Conservation (phyloP, 35 echinoderm and acorn worm genomes). For the Eucidaris tribuloides region DNA sequence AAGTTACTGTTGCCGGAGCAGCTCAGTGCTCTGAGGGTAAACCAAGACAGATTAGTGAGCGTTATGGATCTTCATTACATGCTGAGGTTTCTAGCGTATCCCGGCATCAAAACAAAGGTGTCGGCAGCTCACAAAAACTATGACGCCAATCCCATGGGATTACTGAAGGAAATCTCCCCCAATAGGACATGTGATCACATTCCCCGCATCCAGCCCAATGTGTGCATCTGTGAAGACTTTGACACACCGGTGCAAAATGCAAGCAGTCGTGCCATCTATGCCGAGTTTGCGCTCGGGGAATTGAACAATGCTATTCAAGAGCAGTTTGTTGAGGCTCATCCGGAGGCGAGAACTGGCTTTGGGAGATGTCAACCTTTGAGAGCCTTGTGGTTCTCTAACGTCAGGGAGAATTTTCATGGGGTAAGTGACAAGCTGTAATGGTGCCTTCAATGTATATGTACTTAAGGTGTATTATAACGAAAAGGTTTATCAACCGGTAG, state of each 20-base stretch:
- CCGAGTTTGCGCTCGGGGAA: conserved; percentile 64
- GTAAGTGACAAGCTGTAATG: too few species aligned
- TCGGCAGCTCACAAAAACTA: conserved; percentile 10
- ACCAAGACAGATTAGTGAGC: conserved; percentile 73
- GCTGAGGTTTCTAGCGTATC: conserved; percentile 37
- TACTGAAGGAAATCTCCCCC: conserved; percentile 32
- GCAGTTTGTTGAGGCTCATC: conserved; percentile 40
- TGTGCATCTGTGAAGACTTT: conserved; percentile 73
- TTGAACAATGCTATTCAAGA: conserved; percentile 70
- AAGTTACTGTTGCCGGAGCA: conserved; percentile 14
- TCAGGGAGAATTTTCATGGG: conserved; percentile 41
- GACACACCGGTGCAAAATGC: conserved; percentile 45
- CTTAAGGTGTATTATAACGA: too few species aligned
- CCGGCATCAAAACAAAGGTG: neutral
- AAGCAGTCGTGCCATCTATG: conserved; percentile 33
- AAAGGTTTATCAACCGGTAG: too few species aligned
- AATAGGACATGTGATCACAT: conserved; percentile 69
- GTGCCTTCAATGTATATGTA: too few species aligned
- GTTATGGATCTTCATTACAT: conserved; percentile 75
- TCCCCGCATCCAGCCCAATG: conserved; percentile 68
- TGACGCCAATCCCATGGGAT: conserved; percentile 43
- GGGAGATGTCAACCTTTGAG: conserved; percentile 62
- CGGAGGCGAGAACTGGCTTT: conserved; percentile 9
- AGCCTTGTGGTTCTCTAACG: conserved; percentile 50
- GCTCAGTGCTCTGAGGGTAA: conserved; percentile 24